Percentiles rank a stretch among this genome's conserved stretches.
Evolutionary conservation across 2,888 invertebrate species (phyloP).

Genomic region (Tachina lurida): DNA sequence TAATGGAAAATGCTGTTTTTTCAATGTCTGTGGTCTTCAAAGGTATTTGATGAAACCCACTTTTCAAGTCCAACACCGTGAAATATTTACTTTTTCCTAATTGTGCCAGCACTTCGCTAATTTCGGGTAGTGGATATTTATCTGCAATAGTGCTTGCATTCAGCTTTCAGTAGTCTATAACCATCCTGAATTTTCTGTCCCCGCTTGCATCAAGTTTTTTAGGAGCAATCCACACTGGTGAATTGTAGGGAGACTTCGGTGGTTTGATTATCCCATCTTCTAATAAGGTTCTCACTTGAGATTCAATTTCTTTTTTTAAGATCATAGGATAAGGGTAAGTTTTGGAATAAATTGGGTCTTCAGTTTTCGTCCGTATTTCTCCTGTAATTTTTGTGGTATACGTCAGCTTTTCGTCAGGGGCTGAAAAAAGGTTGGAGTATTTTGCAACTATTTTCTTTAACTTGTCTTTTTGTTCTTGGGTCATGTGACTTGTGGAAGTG

Average conservation of each 20-base stretch:
- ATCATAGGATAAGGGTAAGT: conserved; percentile 38
- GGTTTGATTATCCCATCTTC: neutral
- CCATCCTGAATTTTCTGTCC: too few species aligned
- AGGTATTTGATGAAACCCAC: too few species aligned
- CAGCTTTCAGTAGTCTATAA: too few species aligned
- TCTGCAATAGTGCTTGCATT: too few species aligned
- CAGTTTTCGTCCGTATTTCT: conserved; percentile 19
- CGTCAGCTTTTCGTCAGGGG: neutral
- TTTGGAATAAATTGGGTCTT: conserved; percentile 5
- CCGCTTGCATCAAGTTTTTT: too few species aligned
- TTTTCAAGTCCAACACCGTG: too few species aligned
- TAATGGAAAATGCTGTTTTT: too few species aligned
- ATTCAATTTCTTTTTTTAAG: conserved; percentile 26
- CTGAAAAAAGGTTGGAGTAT: conserved; percentile 19
- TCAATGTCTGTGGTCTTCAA: too few species aligned
- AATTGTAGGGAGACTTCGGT: neutral
- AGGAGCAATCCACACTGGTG: too few species aligned
- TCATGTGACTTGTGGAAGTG: conserved; percentile 28
- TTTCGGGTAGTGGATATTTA: too few species aligned
- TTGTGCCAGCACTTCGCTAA: too few species aligned
- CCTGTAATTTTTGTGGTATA: neutral
- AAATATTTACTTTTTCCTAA: too few species aligned
- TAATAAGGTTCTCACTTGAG: neutral
- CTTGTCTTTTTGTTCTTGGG: conserved; percentile 1
- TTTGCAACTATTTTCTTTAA: neutral